Conservation (phyloP, 2,113 vertebrate species). For the Channa maculata region DNA sequence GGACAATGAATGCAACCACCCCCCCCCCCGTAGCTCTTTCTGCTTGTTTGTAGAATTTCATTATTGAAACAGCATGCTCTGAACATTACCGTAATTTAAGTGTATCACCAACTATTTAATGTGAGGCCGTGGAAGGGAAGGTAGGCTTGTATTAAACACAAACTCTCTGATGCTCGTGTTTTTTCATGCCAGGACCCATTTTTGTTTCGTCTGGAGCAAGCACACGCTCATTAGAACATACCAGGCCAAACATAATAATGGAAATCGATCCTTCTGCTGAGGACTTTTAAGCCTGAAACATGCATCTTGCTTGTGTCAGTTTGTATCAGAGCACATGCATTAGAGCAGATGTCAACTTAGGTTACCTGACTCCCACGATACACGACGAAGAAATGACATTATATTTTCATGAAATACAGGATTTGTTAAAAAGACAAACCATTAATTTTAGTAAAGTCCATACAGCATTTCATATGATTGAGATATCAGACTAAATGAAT, state of each 20-base stretch:
- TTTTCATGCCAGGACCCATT: neutral
- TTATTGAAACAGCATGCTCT: constrained; percentile 20
- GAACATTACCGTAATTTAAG: constrained; percentile 6
- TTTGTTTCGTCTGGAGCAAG: constrained; percentile 8
- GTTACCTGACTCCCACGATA: no score
- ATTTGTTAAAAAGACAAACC: no score
- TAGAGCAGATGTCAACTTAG: neutral
- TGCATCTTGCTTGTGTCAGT: neutral
- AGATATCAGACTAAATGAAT: no score
- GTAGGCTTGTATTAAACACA: constrained; percentile 23
- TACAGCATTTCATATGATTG: no score
- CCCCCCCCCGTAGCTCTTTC: constrained; percentile 1
- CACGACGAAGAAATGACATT: no score
- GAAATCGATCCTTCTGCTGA: neutral
- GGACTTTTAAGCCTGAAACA: neutral
- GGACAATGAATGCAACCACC: constrained; percentile 17
- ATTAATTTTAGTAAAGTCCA: no score
- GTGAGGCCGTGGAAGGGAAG: constrained; percentile 8
- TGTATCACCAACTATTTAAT: constrained; percentile 7
- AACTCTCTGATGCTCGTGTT: constrained; percentile 19
- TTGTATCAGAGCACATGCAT: neutral
- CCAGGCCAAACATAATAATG: neutral
- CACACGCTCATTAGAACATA: constrained; percentile 26
- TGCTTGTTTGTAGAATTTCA: constrained; percentile 35
- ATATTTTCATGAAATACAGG: neutral